Evolutionary conservation across 2,888 invertebrate species (phyloP).

Genomic region (Ophonus ardosiacus): DNA sequence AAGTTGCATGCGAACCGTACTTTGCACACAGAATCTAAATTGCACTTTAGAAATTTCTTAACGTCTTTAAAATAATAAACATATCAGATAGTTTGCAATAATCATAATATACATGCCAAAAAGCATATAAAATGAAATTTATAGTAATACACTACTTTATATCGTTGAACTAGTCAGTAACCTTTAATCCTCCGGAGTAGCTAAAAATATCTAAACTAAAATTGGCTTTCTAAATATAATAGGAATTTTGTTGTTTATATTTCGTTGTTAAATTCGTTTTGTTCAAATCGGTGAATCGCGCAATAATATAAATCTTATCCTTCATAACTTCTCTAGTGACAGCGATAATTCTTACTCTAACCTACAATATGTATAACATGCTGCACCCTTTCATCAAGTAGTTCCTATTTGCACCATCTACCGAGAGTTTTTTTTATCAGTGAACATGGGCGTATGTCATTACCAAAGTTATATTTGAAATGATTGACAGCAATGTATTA

Average conservation of each 20-base stretch:
- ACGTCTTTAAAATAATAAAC: neutral
- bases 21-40: neutral
- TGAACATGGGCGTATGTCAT: no score
- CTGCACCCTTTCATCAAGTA: no score
- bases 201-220: constrained; percentile 27
- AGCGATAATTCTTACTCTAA: no score
- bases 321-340: no score
- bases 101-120: neutral
- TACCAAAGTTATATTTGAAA: no score
- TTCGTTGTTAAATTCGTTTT: constrained; percentile 13
- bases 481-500: no score
- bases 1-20: neutral
- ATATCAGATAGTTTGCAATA: neutral
- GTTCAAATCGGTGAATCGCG: constrained; percentile 4
- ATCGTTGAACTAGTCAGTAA: constrained; percentile 1
- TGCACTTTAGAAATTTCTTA: neutral
- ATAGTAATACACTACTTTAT: neutral
- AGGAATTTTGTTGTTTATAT: neutral
- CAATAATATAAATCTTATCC: constrained; percentile 18
- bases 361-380: no score
- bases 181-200: constrained; percentile 28
- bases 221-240: constrained; percentile 25
- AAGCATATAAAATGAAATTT: neutral
- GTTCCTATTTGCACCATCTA: no score
- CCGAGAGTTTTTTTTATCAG: no score